A percentile compares a stretch with the other conserved stretches of the same genome.
These are phyloP conservation scores for Nasonia vitripennis DNA, from an alignment of 1,140 invertebrate genomes.

Conservation along the genomic window DNA sequence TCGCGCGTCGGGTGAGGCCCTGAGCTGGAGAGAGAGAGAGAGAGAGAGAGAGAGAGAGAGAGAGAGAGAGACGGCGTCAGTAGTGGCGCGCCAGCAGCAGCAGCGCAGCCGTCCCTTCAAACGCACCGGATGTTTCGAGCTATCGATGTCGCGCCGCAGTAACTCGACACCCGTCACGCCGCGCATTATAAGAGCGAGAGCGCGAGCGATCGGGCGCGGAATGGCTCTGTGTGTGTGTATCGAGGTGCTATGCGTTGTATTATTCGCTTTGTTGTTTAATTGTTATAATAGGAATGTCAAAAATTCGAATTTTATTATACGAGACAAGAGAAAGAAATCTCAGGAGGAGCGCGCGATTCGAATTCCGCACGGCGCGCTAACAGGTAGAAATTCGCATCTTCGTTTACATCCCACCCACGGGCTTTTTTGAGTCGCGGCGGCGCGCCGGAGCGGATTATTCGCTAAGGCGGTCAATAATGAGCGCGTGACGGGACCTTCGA, in stretches of 20 bases:
- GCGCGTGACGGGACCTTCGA: neutral
- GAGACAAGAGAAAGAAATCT: too few species aligned
- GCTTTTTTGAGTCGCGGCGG: neutral
- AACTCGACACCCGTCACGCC: conserved; percentile 43
- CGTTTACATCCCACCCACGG: conserved; percentile 32
- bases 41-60: too few species aligned
- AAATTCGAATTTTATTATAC: neutral
- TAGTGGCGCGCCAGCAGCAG: neutral
- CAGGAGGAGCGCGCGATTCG: neutral
- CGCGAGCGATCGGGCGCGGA: too few species aligned
- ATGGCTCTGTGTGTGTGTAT: too few species aligned
- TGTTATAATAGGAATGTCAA: too few species aligned
- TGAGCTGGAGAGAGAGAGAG: too few species aligned
- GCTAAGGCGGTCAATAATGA: conserved; percentile 19
- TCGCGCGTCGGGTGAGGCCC: too few species aligned
- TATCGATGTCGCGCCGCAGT: conserved; percentile 46
- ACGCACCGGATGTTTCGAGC: conserved; percentile 49
- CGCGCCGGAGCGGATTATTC: conserved; percentile 8
- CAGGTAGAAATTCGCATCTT: conserved; percentile 25
- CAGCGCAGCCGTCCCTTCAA: conserved; percentile 2
- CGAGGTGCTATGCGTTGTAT: too few species aligned
- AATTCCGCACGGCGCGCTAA: conserved; percentile 18
- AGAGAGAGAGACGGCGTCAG: too few species aligned
- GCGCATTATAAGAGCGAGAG: conserved; percentile 22
- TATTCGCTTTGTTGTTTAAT: too few species aligned